phyloP scores from a whole-genome alignment of 2,888 invertebrate species.

The Sarcophaga subvicina region DNA sequence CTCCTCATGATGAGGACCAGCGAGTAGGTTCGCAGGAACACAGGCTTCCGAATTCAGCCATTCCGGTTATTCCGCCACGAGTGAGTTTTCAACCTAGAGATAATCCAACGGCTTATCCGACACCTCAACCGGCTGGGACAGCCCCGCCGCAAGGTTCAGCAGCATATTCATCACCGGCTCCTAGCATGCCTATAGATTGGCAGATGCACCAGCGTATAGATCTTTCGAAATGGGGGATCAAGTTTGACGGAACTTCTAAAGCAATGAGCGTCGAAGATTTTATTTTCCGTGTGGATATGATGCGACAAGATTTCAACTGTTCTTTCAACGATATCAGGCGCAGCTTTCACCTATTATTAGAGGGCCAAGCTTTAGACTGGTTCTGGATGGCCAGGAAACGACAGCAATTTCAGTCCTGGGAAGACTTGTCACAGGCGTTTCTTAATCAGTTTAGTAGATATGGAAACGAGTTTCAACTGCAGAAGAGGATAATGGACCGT shows the following conservation, averaged over 20 bases:
- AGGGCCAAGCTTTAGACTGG: conserved; percentile 18
- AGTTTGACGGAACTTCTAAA: conserved; percentile 10
- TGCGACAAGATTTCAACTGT: conserved; percentile 2
- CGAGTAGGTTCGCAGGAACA: no score
- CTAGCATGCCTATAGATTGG: no score
- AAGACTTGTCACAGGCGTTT: neutral
- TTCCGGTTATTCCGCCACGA: no score
- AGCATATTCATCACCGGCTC: no score
- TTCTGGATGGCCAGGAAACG: neutral
- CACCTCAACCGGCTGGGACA: no score
- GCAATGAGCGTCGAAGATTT: neutral
- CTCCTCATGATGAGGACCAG: no score
- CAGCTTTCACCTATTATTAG: conserved; percentile 1
- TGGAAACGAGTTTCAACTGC: no score
- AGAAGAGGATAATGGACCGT: conserved; percentile 15
- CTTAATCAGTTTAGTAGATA: no score
- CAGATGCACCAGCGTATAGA: neutral
- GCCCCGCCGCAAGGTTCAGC: no score
- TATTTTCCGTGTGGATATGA: neutral
- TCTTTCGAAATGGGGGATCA: conserved; percentile 15
- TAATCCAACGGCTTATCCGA: no score
- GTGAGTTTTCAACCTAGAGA: no score
- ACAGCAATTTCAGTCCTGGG: neutral
- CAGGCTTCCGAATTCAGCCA: no score
- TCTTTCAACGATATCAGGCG: neutral